Conservation (phyloP, 2,113 vertebrate species). For the Menura novaehollandiae region DNA sequence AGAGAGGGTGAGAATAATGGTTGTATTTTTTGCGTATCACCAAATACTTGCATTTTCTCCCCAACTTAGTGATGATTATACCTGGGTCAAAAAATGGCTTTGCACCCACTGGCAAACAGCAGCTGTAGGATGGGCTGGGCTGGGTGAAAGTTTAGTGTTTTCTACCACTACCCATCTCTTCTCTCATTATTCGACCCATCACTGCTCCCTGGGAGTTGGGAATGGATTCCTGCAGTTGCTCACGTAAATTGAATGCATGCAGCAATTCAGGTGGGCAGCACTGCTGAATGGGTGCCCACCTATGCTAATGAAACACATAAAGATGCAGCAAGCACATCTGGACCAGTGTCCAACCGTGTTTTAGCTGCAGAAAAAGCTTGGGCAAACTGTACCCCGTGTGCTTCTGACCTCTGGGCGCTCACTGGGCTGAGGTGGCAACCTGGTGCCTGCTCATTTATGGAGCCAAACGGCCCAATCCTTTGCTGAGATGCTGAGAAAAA, state of each 20-base stretch:
- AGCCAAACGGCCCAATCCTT: neutral
- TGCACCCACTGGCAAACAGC: neutral
- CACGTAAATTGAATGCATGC: neutral
- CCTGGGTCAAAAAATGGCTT: neutral
- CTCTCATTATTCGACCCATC: fast-evolving
- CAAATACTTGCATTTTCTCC: neutral
- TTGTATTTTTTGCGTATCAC: neutral
- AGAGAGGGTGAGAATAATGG: neutral
- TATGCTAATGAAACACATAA: neutral
- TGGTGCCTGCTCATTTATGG: neutral
- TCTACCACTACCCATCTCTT: neutral
- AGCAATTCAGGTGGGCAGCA: neutral
- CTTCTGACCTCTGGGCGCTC: neutral
- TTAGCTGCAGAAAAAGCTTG: neutral
- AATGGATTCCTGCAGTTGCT: neutral
- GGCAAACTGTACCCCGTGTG: neutral
- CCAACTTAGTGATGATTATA: neutral
- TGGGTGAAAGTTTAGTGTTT: neutral
- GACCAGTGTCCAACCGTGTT: too few relatives aligned
- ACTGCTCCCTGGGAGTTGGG: neutral
- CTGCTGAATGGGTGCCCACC: neutral
- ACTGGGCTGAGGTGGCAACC: neutral
- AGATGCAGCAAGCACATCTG: neutral
- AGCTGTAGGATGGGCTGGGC: neutral
- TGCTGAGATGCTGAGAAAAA: neutral